These are phyloP conservation scores for Leontopithecus rosalia DNA, from an alignment of 2,797 vertebrate genomes.

Conservation along the genomic window DNA sequence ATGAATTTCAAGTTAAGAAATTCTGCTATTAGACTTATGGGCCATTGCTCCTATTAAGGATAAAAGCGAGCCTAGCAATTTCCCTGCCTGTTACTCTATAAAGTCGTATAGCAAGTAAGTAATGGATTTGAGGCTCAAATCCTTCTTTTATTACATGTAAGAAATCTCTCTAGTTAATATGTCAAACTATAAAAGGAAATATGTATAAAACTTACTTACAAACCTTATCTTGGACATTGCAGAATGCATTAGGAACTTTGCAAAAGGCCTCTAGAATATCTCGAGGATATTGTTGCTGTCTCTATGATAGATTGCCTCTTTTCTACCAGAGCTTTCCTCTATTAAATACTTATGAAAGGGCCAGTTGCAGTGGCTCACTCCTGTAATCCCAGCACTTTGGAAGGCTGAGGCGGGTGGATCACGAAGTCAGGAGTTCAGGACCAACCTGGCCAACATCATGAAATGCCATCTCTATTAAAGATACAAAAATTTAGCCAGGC, in stretches of 20 bases:
- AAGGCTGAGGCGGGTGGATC: background rate
- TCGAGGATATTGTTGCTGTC: background rate
- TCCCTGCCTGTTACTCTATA: background rate
- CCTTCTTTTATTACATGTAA: background rate
- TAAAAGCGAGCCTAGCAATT: background rate
- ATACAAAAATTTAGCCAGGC: background rate
- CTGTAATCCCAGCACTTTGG: background rate
- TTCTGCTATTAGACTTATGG: background rate
- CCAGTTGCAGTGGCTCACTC: background rate
- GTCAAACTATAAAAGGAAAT: background rate
- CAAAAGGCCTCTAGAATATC: background rate
- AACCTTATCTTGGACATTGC: background rate
- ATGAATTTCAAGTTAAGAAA: slow-evolving; percentile 43
- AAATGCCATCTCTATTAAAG: background rate
- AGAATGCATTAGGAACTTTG: background rate
- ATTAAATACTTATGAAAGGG: slow-evolving; percentile 50
- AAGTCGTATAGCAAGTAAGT: background rate
- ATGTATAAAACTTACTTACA: background rate
- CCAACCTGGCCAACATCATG: background rate
- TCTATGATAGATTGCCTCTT: background rate
- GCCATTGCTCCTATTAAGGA: background rate
- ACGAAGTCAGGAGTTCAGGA: background rate
- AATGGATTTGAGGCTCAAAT: background rate
- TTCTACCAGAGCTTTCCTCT: background rate
- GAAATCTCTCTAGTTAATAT: background rate